A percentile compares a stretch with the other conserved stretches of the same genome.
phyloP scores from a whole-genome alignment of 2,888 invertebrate species.

The Camponotus fellah region DNA sequence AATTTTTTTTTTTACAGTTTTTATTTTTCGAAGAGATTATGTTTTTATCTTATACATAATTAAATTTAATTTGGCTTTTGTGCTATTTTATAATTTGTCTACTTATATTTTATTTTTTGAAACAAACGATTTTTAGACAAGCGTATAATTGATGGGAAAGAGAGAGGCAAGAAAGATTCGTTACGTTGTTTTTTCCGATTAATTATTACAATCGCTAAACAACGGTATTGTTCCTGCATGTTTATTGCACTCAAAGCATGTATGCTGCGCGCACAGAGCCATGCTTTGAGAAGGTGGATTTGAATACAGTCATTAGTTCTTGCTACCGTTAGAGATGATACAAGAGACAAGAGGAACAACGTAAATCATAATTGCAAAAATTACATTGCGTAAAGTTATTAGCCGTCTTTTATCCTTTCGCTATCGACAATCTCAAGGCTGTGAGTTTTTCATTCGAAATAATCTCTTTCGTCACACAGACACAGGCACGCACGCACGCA shows the following conservation, averaged over 20 bases:
- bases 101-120: not conserved
- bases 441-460: not conserved
- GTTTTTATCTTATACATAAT: no score
- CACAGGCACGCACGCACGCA: no score
- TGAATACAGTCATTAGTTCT: conserved; percentile 71
- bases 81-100: not conserved
- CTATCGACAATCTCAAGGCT: conserved; percentile 1
- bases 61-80: no score
- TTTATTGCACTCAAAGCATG: conserved; percentile 5
- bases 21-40: no score
- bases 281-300: conserved; percentile 49
- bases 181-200: not conserved
- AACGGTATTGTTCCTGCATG: conserved; percentile 22
- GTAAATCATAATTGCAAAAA: conserved; percentile 67
- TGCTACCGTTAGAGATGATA: conserved; percentile 71
- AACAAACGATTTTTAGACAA: not conserved
- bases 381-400: conserved; percentile 67
- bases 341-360: conserved; percentile 60
- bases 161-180: conserved; percentile 13
- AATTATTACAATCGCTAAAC: conserved; percentile 19
- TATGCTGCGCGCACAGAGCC: not conserved
- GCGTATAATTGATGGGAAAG: not conserved
- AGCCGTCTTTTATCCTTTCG: conserved; percentile 13
- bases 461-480: not conserved
- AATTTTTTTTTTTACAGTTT: no score